Evolutionary conservation across 2,888 invertebrate species (phyloP), one percentile per base, ranked within the genome.

Genomic region (Campoletis raptor): DNA sequence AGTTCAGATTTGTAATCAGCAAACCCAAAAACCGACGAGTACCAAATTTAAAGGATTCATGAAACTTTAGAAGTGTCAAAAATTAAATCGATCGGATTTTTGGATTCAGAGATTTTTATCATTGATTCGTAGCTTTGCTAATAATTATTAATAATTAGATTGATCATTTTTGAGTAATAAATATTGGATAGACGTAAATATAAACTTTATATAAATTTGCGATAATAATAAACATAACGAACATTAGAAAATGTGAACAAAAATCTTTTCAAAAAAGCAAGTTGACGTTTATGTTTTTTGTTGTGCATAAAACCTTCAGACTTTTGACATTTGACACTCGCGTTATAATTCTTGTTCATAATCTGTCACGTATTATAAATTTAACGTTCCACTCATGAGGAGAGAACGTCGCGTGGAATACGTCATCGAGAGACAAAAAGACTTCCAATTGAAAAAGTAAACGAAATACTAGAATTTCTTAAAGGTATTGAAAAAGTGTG

Each of bases 391-490:
- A 15, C 30, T 61, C 15, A 15, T 15, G 18, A 12, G 15, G 37
- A 30, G 12, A 73, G 37, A 18, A 52, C n/a, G 10, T n/a, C n/a
- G 36, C 72, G 48, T 15, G 72, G 36, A 52, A 40, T 18, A 36
- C 72, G 72, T 72, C 48, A 61, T 30, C 61, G 1, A 30, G 57
- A 57, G 61, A 30, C 61, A 30, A 61, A 12, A 10, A 21, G n/a
- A n/a, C n/a, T 12, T 64, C 64, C 61, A 57, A 84, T 72, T 73
- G 84, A 72, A 85, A 85, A 61, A 61, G 61, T 74, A 85, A 85
- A 84, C 80, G 30, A 24, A 48, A n/a, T 15, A 73, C 66, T 45
- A 54, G 24, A 74, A 64, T 78, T 73, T 30, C 42, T 61, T 57
- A 30, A 37, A 57, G 36, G 70, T 48, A 57, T 54, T 67, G 36